Conservation (phyloP, 1,140 invertebrate species). For the Lysiphlebus fabarum region DNA sequence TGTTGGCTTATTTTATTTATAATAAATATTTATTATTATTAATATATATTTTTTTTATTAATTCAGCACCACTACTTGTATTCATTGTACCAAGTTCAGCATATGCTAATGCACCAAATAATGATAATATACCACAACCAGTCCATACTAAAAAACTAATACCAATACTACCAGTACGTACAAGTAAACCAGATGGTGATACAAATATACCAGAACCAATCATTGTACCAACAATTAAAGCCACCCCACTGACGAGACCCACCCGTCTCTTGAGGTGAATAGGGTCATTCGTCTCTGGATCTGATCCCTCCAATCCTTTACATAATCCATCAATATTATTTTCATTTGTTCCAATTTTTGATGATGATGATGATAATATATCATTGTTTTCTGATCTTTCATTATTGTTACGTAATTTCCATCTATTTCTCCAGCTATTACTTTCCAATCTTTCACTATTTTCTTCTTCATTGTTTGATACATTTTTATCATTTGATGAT, state of each 20-base stretch:
- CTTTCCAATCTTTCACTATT: no score
- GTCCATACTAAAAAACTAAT: slow-evolving; percentile 93
- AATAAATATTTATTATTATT: neutral
- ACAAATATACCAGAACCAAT: slow-evolving; percentile 97
- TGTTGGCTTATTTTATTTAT: no score
- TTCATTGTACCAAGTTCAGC: slow-evolving; percentile 92
- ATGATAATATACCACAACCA: slow-evolving; percentile 84
- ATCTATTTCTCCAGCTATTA: slow-evolving; percentile 29
- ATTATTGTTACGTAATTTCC: slow-evolving; percentile 20
- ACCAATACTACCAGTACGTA: slow-evolving; percentile 88
- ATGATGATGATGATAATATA: slow-evolving; percentile 37
- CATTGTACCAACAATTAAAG: slow-evolving; percentile 95
- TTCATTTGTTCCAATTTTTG: slow-evolving; percentile 8
- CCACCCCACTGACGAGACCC: slow-evolving; percentile 96
- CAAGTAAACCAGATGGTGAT: slow-evolving; percentile 89
- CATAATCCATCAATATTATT: slow-evolving; percentile 49
- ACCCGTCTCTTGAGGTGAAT: slow-evolving; percentile 97
- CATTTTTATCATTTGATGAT: slow-evolving; percentile 23
- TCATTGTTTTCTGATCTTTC: slow-evolving; percentile 31
- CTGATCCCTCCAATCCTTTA: slow-evolving; percentile 77
- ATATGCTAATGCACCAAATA: slow-evolving; percentile 87
- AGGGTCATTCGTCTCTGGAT: slow-evolving; percentile 88
- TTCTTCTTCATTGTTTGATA: no score
- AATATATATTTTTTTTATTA: neutral
- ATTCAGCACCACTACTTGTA: slow-evolving; percentile 89